Percentiles rank a stretch among this genome's conserved stretches.
phyloP scores from a whole-genome alignment of 37 sponge, comb jelly and placozoan genomes.

The Trichoplax adhaerens region DNA sequence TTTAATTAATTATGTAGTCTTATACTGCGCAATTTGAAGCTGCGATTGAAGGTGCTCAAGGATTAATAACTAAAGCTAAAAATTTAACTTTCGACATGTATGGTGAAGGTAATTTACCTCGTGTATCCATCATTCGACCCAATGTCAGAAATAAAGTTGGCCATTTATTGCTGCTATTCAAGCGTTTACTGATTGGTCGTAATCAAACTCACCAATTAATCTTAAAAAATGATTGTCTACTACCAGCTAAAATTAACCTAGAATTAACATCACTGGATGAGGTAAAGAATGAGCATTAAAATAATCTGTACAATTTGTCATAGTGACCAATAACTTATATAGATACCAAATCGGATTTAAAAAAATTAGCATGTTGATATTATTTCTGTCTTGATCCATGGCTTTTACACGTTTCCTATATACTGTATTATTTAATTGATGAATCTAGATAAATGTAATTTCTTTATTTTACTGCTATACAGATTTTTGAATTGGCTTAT shows the following conservation, averaged over 20 bases:
- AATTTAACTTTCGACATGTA: constrained; percentile 73
- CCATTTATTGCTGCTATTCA: constrained; percentile 54
- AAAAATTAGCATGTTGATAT: too few relatives aligned
- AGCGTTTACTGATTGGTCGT: constrained; percentile 47
- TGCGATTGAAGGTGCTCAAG: constrained; percentile 27
- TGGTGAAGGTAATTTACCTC: constrained; percentile 90
- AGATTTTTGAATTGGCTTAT: too few relatives aligned
- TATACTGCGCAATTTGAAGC: constrained; percentile 57
- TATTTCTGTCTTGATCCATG: too few relatives aligned
- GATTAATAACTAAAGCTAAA: constrained; percentile 9
- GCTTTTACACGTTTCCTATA: too few relatives aligned
- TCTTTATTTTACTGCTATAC: too few relatives aligned
- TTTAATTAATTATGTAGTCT: constrained; percentile 3
- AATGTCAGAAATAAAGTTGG: constrained; percentile 38
- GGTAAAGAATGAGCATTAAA: background rate
- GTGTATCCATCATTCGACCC: constrained; percentile 54
- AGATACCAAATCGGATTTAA: too few relatives aligned
- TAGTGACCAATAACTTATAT: too few relatives aligned
- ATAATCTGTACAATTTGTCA: too few relatives aligned
- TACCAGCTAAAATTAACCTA: constrained; percentile 41
- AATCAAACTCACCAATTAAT: constrained; percentile 44
- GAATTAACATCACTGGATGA: constrained; percentile 1
- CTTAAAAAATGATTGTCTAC: constrained; percentile 57
- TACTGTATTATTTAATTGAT: too few relatives aligned
- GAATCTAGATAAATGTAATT: too few relatives aligned